A percentile compares a stretch with the other conserved stretches of the same genome.
Evolutionary conservation across 2,888 invertebrate species (phyloP).

Genomic region (Drosophila cognata): DNA sequence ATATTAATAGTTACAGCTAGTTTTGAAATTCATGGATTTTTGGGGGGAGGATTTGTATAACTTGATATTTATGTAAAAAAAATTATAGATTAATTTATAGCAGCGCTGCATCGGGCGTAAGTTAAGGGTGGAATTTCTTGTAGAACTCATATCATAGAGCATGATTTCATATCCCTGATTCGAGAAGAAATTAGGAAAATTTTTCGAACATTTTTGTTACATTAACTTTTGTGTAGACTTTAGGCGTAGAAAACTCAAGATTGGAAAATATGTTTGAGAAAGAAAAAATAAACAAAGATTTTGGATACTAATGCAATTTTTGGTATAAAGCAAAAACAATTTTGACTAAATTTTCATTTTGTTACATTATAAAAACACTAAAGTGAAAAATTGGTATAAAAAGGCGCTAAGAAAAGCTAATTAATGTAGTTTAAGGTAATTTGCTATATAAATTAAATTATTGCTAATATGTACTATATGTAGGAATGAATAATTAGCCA

Average conservation of each 20-base stretch:
- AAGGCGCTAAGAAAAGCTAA: constrained; percentile 1
- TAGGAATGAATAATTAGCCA: constrained; percentile 32
- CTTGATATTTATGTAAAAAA: constrained; percentile 5
- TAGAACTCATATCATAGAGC: constrained; percentile 4
- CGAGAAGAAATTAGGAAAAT: background rate
- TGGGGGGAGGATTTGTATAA: background rate
- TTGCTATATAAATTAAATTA: constrained; percentile 7
- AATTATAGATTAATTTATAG: constrained; percentile 30
- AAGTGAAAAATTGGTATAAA: background rate
- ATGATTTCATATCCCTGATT: background rate
- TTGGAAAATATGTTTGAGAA: background rate
- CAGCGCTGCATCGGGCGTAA: constrained; percentile 81
- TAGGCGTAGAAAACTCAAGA: background rate
- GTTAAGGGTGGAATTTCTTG: constrained; percentile 19
- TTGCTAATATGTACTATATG: constrained; percentile 8
- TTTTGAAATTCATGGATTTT: background rate
- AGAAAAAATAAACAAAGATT: background rate
- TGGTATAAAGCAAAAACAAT: background rate
- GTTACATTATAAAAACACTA: constrained; percentile 54
- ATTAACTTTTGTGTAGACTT: constrained; percentile 2
- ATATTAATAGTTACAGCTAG: constrained; percentile 4
- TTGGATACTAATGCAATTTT: constrained; percentile 3
- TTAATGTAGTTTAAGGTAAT: constrained; percentile 2
- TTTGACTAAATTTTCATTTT: constrained; percentile 40
- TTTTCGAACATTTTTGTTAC: constrained; percentile 23